Percentiles rank a stretch among this genome's conserved stretches.
These are phyloP conservation scores for Sinotaia quadrata DNA, from an alignment of 2,888 invertebrate genomes.

Conservation along the genomic window DNA sequence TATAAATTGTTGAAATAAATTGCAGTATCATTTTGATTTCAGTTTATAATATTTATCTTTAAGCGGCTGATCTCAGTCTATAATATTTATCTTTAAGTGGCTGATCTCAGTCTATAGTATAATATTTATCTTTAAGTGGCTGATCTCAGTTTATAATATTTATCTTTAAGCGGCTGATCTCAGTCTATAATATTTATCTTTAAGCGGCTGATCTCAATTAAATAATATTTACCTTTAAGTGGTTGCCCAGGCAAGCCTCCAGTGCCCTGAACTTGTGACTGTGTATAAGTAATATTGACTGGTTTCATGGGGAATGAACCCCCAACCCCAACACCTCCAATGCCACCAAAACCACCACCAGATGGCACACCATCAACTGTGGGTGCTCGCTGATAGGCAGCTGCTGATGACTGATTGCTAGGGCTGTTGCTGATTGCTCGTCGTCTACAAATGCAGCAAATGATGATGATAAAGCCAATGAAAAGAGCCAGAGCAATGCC, in stretches of 20 bases:
- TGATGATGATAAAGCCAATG: conserved; percentile 36
- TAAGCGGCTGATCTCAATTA: too few relatives aligned
- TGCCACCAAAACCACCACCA: conserved; percentile 5
- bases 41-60: too few relatives aligned
- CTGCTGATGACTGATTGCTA: conserved; percentile 6
- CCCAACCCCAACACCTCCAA: conserved; percentile 9
- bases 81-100: too few relatives aligned
- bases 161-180: too few relatives aligned
- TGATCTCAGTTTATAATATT: too few relatives aligned
- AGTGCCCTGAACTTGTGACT: not conserved
- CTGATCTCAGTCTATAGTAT: too few relatives aligned
- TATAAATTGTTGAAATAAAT: too few relatives aligned
- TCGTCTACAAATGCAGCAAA: conserved; percentile 35
- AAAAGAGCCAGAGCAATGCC: conserved; percentile 37
- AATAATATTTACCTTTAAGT: not conserved
- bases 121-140: too few relatives aligned
- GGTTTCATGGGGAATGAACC: conserved; percentile 22
- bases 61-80: too few relatives aligned
- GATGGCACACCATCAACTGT: conserved; percentile 22
- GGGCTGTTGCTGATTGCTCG: not conserved
- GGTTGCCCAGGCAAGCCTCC: not conserved
- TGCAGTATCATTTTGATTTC: too few relatives aligned
- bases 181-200: too few relatives aligned
- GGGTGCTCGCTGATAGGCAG: conserved; percentile 36
- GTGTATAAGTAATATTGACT: not conserved